Evolutionary conservation across 2,113 vertebrate species (phyloP), one percentile per base, ranked within the genome.

Genomic region (Archocentrus centrarchus): DNA sequence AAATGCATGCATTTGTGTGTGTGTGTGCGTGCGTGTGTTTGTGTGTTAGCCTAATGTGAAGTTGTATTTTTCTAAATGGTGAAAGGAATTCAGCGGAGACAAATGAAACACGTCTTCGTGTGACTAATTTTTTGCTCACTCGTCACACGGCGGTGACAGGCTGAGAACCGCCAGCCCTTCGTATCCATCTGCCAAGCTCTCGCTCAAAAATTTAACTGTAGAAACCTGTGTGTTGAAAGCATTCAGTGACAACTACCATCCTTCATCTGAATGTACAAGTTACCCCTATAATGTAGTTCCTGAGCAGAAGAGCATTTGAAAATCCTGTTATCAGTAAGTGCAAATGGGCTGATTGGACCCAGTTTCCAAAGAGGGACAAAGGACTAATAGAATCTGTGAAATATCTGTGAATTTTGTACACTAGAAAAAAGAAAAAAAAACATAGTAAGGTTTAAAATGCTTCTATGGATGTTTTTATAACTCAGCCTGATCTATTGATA

Each of bases 331-430:
- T 22, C n/a, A 17, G 15, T 47, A 11, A 76, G 75, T 30, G 30
- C 30, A 57, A 68, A 64, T 32, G 18, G 80, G 88, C 82, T 81
- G 81, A 88, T 11, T 55, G 63, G 77, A 90, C 64, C 41, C 30
- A 50, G 83, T 93, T 93, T 94, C 89, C 93, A 94, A 94, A 93
- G 93, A 94, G 18, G 86, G 90, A 90, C 20, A 89, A 91, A 90
- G 83, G 92, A 93, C 91, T 94, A 75, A 76, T 85, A 81, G 70
- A 90, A 94, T 90, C 94, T 94, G 91, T 93, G 91, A 91, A 93
- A 95, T 94, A 96, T 92, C 92, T 96, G 96, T 96, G 95, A 95
- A 96, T 96, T 96, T 96, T 95, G 94, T 96, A 96, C 79, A 95
- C 91, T 95, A 87, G 59, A 87, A 79, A 77, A 83, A 89, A 93